A percentile compares a stretch with the other conserved stretches of the same genome.
Evolutionary conservation across 1,140 invertebrate species (phyloP).

Genomic region (Teleogryllus occipitalis): DNA sequence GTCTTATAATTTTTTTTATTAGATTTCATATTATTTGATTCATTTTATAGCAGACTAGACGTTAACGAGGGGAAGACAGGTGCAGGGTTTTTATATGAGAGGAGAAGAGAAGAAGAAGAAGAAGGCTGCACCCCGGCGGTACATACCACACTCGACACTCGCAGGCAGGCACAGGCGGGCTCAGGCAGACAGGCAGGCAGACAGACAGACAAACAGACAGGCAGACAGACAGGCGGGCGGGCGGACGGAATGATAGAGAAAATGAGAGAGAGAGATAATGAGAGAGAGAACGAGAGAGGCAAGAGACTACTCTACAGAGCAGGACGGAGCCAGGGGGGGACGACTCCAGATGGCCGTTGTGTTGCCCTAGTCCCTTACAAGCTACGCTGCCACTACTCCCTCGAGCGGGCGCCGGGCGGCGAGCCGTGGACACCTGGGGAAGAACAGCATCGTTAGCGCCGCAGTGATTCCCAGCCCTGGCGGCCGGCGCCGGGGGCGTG

Average conservation of each 20-base stretch:
- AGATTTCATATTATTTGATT: not conserved
- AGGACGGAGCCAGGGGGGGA: not conserved
- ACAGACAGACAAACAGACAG: not conserved
- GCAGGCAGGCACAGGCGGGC: not conserved
- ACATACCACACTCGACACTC: not conserved
- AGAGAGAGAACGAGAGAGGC: not conserved
- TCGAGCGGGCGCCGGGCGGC: too few relatives aligned
- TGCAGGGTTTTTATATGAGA: not conserved
- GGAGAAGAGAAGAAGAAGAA: not conserved
- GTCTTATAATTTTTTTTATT: not conserved
- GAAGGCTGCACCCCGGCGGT: constrained; percentile 1
- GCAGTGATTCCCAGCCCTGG: not conserved
- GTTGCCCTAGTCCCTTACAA: not conserved
- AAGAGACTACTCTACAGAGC: not conserved
- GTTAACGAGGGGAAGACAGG: not conserved
- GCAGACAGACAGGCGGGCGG: not conserved
- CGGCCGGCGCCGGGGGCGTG: too few relatives aligned
- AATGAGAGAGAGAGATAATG: not conserved
- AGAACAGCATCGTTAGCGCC: not conserved
- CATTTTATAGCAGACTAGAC: not conserved
- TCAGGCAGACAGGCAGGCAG: constrained; percentile 2
- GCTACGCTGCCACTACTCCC: not conserved
- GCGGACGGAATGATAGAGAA: not conserved
- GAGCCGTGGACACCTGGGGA: not conserved
- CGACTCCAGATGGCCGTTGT: constrained; percentile 24